phyloP scores from a whole-genome alignment of 1,140 invertebrate genomes.

The Trigoniulus corallinus region DNA sequence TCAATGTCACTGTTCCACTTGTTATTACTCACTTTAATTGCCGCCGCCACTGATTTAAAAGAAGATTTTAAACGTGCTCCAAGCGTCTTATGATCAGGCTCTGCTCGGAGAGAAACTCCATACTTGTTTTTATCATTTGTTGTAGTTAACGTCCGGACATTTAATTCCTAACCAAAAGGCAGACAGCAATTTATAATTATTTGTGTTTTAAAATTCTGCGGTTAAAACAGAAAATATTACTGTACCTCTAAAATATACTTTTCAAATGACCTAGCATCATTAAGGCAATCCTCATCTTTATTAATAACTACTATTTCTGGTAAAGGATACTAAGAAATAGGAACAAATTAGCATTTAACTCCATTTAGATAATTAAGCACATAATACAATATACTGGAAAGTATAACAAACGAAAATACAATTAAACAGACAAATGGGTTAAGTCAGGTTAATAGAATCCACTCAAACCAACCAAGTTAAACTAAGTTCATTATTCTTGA shows the following conservation, averaged over 20 bases:
- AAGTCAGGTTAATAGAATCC: too few relatives aligned
- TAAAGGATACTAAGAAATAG: constrained; percentile 56
- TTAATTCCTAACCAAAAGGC: constrained; percentile 48
- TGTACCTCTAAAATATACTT: constrained; percentile 67
- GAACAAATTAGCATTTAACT: not conserved
- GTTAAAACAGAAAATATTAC: constrained; percentile 10
- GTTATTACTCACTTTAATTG: constrained; percentile 43
- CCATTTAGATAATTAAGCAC: not conserved
- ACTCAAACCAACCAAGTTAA: too few relatives aligned
- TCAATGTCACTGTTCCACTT: not conserved
- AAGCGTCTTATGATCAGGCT: constrained; percentile 78
- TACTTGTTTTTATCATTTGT: constrained; percentile 86
- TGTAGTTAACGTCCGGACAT: constrained; percentile 71
- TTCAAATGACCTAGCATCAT: constrained; percentile 65
- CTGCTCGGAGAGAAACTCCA: constrained; percentile 79
- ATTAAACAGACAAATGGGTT: not conserved
- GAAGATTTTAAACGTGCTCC: constrained; percentile 74
- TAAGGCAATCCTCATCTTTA: constrained; percentile 54
- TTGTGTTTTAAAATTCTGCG: not conserved
- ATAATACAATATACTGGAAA: not conserved
- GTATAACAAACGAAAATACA: not conserved
- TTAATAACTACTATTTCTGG: constrained; percentile 91
- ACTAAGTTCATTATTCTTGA: too few relatives aligned
- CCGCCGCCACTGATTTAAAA: constrained; percentile 70
- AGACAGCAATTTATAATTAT: not conserved